Evolutionary conservation across 2,113 vertebrate genomes (phyloP).

Genomic region (Dicerorhinus sumatrensis): DNA sequence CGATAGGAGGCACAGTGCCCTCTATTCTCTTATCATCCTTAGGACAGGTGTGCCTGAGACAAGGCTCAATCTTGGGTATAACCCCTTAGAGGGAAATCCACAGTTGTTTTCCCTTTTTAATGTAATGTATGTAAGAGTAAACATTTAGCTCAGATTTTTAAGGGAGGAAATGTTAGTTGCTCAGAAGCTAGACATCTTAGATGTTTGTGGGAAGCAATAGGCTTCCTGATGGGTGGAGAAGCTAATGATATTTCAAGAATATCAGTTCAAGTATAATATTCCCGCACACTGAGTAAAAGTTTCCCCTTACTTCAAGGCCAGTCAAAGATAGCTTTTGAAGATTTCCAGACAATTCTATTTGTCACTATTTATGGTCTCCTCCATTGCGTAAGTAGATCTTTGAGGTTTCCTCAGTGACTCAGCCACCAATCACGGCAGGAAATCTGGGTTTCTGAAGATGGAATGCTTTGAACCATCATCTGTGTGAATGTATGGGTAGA

Average conservation of each 20-base stretch:
- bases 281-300: neutral
- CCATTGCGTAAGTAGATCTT: no score
- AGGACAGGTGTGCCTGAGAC: no score
- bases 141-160: neutral
- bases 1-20: neutral
- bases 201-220: neutral
- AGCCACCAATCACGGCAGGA: neutral
- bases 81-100: neutral
- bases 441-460: neutral
- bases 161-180: neutral
- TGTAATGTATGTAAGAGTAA: neutral
- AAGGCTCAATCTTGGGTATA: neutral
- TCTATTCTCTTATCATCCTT: no score
- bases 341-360: neutral
- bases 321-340: neutral
- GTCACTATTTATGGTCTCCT: no score
- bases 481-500: neutral
- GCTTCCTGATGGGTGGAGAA: neutral
- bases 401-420: neutral
- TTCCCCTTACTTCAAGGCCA: neutral
- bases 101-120: neutral
- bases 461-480: neutral
- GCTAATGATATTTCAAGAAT: neutral
- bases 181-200: neutral
- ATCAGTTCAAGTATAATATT: neutral